Base-by-base conservation (phyloP, 2,888 invertebrate genomes). In the Dynastes grantii region DNA sequence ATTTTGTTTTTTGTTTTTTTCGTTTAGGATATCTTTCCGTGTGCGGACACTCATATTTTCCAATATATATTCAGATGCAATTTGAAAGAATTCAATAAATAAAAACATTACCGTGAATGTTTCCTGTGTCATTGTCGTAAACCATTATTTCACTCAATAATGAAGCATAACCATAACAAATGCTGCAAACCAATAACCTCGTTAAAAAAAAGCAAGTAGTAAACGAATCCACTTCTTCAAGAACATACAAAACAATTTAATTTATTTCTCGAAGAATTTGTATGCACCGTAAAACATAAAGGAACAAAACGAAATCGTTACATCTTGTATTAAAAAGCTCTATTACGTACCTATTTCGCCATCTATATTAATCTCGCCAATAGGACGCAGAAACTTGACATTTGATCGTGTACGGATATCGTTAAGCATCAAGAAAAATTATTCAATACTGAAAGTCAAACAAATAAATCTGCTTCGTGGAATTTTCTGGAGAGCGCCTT, bases 401-500 rank as follows among this genome's bases (percentile, higher is more conserved):
- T 71, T 71, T 55, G 71, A 71, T 71, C 37, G 55, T 55, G 53
- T 71, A 55, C 16, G 29, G 53, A 32, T 71, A 71, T 71, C 55
- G 71, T 55, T 71, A 71, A 71, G 51, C 53, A 55, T 37, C 55
- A 16, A n/a, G 55, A 55, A 55, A 71, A 71, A 71, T 71, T 71
- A 71, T 71, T 71, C 53, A 71, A 71, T 37, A 37, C 71, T 29
- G 55, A 71, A 55, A 71, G n/a, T 71, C 71, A 13, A 71, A 71
- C 37, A 53, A 71, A 71, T 71, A 71, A 71, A 71, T 71, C 71
- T 53, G 55, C n/a, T 53, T 55, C 32, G 55, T 53, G 40, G 71
- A 55, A 71, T 71, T 71, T 71, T 71, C 71, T 75, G 45, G 32
- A 51, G 75, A 63, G 75, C 55, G 75, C 29, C 65, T 76, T 76